Evolutionary conservation across 2,888 invertebrate genomes (phyloP), one percentile per base, ranked within the genome.

Genomic region (Synergus japonicus): DNA sequence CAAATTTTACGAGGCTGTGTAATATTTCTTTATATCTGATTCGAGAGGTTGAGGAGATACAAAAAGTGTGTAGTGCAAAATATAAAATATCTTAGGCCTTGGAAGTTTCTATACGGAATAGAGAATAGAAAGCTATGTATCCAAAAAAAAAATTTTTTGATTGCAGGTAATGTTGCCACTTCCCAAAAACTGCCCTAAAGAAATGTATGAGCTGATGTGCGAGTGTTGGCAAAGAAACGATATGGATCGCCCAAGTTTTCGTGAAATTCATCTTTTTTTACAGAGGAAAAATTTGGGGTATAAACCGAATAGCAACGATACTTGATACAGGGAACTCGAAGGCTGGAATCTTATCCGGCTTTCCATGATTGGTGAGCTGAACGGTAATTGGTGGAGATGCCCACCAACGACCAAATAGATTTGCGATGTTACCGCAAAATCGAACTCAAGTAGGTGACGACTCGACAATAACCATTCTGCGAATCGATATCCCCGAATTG

Each of bases 191-290:
- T 97, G 97, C 91, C 96, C 97, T 46, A 96, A 96, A 89, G 97
- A 97, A 92, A 96, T 97, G 88, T 97, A 95, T 92, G 97, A 97
- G 91, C 93, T 97, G 89, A 96, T 97, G 96, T 94, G 95, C 88
- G 97, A 97, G 90, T 97, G 97, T 91, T 97, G 97, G 97, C 96
- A 96, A 90, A 93, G 96, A 77, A 95, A 96, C 90, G 96, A 96
- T 88, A 93, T 94, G 63, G 95, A 95, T 92, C 93, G 97, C 79
- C 97, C 97, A 67, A 95, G 95, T 87, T 97, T 97, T 92, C 94
- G 95, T 82, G 97, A 97, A 92, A 97, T 97, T 88, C 96, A 97
- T 92, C 93, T 97, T 92, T 97, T 97, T 93, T 93, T 97, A 84
- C 96, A 96, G 91, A 93, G 96, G 88, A 96, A 96, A 92, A 96